Evolutionary conservation across 2,797 vertebrate species (phyloP).

Genomic region (Microctenopoma stevenorrisi): DNA sequence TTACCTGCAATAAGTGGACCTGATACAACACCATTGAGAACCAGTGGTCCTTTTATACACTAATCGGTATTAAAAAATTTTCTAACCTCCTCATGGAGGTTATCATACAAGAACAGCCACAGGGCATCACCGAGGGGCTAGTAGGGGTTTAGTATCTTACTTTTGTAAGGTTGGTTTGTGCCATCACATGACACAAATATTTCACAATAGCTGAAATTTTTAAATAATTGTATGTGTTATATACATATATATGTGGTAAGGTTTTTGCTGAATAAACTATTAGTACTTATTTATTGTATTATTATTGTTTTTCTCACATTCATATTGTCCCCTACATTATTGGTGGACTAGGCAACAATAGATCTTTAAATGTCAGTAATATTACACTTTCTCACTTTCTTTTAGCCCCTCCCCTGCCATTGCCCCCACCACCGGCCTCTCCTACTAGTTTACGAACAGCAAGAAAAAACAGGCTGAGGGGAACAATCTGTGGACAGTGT

Average conservation of each 20-base stretch:
- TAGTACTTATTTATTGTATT: too few relatives aligned
- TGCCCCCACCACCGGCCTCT: conserved; percentile 32
- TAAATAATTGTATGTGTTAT: not conserved
- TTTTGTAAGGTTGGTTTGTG: conserved; percentile 8
- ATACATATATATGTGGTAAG: not conserved
- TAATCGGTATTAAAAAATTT: not conserved
- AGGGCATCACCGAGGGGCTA: not conserved
- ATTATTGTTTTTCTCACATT: not conserved
- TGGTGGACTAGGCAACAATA: not conserved
- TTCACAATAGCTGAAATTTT: not conserved
- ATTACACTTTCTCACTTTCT: conserved; percentile 4
- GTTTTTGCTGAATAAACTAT: conserved; percentile 16
- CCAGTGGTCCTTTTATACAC: not conserved
- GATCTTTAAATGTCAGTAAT: conserved; percentile 13
- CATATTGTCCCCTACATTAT: not conserved
- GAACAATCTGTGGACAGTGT: conserved; percentile 79
- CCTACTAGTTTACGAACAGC: conserved; percentile 6
- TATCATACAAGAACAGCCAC: conserved; percentile 17
- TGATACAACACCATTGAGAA: not conserved
- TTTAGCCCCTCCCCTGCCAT: conserved; percentile 37
- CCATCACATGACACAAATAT: not conserved
- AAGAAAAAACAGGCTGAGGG: conserved; percentile 76
- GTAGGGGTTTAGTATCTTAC: conserved; percentile 14
- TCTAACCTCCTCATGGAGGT: not conserved
- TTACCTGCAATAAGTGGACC: conserved; percentile 22